Evolutionary conservation across 2,888 invertebrate genomes (phyloP), one percentile per base, ranked within the genome.

Genomic region (Eupithecia dodoneata): DNA sequence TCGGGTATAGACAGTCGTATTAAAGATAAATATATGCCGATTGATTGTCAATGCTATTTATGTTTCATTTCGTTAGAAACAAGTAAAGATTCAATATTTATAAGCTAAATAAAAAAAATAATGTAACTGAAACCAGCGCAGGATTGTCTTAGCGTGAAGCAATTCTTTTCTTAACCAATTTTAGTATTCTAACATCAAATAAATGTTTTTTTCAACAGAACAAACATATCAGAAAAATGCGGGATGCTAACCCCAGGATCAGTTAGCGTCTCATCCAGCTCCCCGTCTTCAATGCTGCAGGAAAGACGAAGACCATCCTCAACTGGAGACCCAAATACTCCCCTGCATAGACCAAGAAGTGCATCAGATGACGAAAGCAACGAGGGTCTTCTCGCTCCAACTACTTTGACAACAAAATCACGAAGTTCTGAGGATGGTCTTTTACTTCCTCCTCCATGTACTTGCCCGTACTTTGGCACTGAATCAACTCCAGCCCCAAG

Each of bases 391-490:
- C 83, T 95, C 75, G 92, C 92, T 41, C 94, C 94, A 42, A 85
- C 91, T 4, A 85, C 91, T 10, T 84, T 94, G 63, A 91, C 93
- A 18, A 88, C 93, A 6, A 95, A 94, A 79, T 94, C 94, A 1
- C 87, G 95, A 69, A 94, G 93, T 86, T 93, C 93, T 30, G 95
- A 92, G 88, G 94, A 95, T 77, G 92, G 94, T 79, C 88, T 96
- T 44, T 94, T 96, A 10, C 87, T 97, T 63, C 97, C 97, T 4
- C 97, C 97, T 0, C 97, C 97, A 0, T 98, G 97, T 88, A 97
- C 97, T 0, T 97, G 98, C 85, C 97, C 97, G 0, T 98, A 98
- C 85, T 97, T 98, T 85, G 97, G 98, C 0, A 96, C 97, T 80
- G 96, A 96, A 2, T 96, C 96, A 41, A 89, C 96, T 81, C 94